These are phyloP conservation scores for Platichthys stellatus DNA, from an alignment of 2,113 vertebrate species.

Conservation along the genomic window DNA sequence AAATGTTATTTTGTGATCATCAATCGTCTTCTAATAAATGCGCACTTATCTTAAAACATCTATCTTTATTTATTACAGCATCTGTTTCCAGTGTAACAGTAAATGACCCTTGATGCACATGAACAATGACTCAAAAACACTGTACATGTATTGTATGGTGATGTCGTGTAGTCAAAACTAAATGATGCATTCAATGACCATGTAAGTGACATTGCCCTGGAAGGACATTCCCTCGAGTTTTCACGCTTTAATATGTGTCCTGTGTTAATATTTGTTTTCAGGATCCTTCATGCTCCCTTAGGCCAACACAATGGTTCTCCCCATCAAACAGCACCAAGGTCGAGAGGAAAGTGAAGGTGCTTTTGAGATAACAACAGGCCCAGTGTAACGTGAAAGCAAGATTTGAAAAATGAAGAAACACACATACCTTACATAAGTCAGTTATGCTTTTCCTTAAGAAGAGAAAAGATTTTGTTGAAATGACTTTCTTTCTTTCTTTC, in stretches of 20 bases:
- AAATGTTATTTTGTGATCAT: neutral
- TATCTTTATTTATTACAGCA: neutral
- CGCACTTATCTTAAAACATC: no score
- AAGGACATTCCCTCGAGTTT: constrained; percentile 18
- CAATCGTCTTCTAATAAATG: no score
- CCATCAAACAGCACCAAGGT: constrained; percentile 30
- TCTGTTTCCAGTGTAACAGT: neutral
- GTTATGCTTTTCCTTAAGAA: no score
- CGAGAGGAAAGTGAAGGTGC: constrained; percentile 24
- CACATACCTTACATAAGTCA: no score
- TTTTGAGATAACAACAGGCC: neutral
- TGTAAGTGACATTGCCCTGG: constrained; percentile 34
- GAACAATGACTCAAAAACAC: neutral
- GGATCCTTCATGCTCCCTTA: constrained; percentile 22
- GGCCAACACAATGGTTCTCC: constrained; percentile 1
- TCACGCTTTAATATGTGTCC: constrained; percentile 20
- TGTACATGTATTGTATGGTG: neutral
- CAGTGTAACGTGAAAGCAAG: neutral
- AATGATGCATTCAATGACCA: constrained; percentile 38
- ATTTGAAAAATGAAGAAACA: neutral
- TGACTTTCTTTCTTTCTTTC: no score
- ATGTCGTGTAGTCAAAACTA: constrained; percentile 1
- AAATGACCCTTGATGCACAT: constrained; percentile 13
- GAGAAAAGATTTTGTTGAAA: neutral
- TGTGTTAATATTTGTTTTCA: constrained; percentile 58